Evolutionary conservation across 1,140 invertebrate species (phyloP), one percentile per base, ranked within the genome.

Genomic region (Drosophila melanica): DNA sequence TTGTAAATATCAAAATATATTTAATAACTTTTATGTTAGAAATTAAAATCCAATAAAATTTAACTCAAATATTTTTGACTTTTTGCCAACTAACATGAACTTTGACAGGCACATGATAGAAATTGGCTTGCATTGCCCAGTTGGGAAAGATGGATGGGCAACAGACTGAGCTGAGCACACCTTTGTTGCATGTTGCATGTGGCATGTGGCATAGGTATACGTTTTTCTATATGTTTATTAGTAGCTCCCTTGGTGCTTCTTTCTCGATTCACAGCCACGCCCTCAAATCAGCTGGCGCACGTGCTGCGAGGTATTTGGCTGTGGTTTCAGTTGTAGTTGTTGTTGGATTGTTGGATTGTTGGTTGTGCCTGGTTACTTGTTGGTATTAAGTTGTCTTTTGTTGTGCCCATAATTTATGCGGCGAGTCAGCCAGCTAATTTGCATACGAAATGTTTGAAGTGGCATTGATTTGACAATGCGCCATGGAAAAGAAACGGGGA

Each of bases 361-460:
- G 30, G 23, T 5, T 27, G 23, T 27, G 1, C 4, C 0, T 33
- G 30, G 30, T 39, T 41, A 51, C 16, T 42, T 8, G 44, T 51
- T 47, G 2, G 12, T 72, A 74, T 74, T 81, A 68, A 81, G 82
- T 79, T 87, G 82, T 77, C 82, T 79, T 87, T 87, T 82, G 55
- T 87, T 69, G 69, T 54, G 55, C 57, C 67, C 75, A 87, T 87
- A 86, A 81, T 86, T 79, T 82, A 86, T 87, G 71, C 79, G 71
- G 63, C 75, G 62, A 57, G 66, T 78, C 65, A 81, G 70, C 81
- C 73, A 68, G 55, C 41, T 81, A 47, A 85, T 85, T 85, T 85
- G 78, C 78, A 87, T 85, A 85, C 78, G 79, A 85, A 85, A 85
- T 85, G 75, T 79, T 86, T 86, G 82, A 60, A 86, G 75, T 86